Evolutionary conservation across 2,113 vertebrate species (phyloP), one percentile per base, ranked within the genome.

Genomic region (Psammodynastes pulverulentus): DNA sequence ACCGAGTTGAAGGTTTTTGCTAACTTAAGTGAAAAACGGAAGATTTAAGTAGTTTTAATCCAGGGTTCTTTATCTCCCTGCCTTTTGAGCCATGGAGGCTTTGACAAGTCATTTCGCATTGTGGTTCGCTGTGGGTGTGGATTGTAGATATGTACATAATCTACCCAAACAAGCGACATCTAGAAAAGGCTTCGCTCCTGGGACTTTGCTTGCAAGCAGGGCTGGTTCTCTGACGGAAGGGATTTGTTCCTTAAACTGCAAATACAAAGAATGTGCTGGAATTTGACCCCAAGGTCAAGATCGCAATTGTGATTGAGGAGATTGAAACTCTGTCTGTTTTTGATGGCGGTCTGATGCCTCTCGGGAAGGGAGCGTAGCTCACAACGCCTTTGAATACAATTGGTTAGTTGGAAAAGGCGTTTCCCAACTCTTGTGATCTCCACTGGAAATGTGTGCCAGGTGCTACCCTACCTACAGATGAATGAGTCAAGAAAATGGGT

Each of bases 51-150:
- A 87, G 85, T 92, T 92, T 58, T 1, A 10, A 86, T 51, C 58
- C 6, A 67, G 90, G 89, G 90, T 96, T 96, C 91, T 92, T 96
- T 96, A 94, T 86, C 89, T 1, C 0, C 23, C 21, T 51, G 90
- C 54, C 92, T 91, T 12, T 85, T 10, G 24, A 72, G 89, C 5
- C 92, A 92, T 93, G 84, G 92, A 84, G 92, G 89, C 54, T 56
- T 91, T 91, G 93, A 51, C 92, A 93, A 62, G 84, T 0, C 34
- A 79, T 95, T 95, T 95, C 94, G 95, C 95, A 95, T 0, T 62
- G 67, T 86, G 84, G 21, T 46, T 49, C 29, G 45, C 24, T 86
- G 46, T 48, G 45, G 23, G 45, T 46, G 43, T 46, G 84, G 19
- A 45, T 26, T 46, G 84, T 23, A 45, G 39, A 24, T 45, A 45